A percentile compares a stretch with the other conserved stretches of the same genome.
Evolutionary conservation across 2,797 vertebrate genomes (phyloP).

Genomic region (Sebastes miniatus): DNA sequence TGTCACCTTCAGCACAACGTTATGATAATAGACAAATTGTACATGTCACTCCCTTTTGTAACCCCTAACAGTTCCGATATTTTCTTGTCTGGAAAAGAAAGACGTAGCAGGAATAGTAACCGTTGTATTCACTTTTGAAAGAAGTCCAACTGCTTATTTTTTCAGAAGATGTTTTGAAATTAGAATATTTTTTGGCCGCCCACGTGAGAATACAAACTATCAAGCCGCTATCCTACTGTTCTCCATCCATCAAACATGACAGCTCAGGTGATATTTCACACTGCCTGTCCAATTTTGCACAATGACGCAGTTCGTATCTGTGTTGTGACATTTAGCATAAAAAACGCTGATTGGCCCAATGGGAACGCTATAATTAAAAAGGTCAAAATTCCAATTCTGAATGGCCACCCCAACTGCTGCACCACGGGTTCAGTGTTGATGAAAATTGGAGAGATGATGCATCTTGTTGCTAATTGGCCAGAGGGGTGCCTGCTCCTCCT

Average conservation of each 20-base stretch:
- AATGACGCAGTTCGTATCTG: conserved; percentile 6
- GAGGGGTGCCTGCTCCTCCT: conserved; percentile 25
- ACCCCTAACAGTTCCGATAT: not conserved
- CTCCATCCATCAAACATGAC: conserved; percentile 1
- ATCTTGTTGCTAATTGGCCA: conserved; percentile 53
- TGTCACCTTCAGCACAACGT: not conserved
- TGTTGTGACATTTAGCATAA: conserved; percentile 54
- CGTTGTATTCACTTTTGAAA: not conserved
- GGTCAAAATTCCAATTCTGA: conserved; percentile 58
- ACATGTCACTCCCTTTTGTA: not conserved
- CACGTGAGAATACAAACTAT: not conserved
- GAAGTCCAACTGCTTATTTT: not conserved
- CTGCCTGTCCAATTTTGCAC: conserved; percentile 18
- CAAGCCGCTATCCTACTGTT: not conserved
- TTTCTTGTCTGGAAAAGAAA: not conserved
- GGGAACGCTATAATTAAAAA: conserved; percentile 62
- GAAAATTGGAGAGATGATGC: conserved; percentile 60
- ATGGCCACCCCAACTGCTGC: conserved; percentile 50
- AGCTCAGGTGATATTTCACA: conserved; percentile 26
- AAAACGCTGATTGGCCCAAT: conserved; percentile 58
- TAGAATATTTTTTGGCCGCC: not conserved
- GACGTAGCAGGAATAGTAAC: not conserved
- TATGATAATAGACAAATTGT: not conserved
- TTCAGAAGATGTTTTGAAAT: not conserved
- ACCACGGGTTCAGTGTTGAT: conserved; percentile 54